Evolutionary conservation across 2,113 vertebrate species (phyloP).

Genomic region (Phylloscopus trochiloides): DNA sequence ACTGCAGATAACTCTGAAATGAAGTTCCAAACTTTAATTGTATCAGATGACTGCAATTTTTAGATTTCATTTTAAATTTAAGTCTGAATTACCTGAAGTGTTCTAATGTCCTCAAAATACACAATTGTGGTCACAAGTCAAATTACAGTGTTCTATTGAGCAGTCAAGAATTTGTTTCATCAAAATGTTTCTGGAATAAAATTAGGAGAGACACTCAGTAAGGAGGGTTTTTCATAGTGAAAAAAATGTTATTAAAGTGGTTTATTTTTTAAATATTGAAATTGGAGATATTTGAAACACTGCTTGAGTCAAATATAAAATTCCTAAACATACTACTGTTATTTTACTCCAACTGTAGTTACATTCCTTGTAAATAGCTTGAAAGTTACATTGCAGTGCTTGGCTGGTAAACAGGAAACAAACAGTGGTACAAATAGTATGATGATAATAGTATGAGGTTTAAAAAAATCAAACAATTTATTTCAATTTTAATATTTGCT

Average conservation of each 20-base stretch:
- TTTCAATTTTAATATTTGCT: neutral
- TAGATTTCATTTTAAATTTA: neutral
- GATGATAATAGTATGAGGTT: accelerated
- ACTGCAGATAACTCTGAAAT: neutral
- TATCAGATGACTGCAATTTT: neutral
- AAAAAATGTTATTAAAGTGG: neutral
- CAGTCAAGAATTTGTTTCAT: neutral
- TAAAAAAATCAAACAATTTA: accelerated
- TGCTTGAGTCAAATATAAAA: neutral
- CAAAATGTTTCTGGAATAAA: neutral
- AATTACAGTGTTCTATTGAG: neutral
- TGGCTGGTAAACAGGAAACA: neutral
- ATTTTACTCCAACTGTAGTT: neutral
- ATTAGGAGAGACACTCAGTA: neutral
- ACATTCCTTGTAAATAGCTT: neutral
- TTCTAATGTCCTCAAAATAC: neutral
- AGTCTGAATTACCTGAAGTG: neutral
- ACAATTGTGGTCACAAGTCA: neutral
- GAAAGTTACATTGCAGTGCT: neutral
- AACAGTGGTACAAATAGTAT: neutral
- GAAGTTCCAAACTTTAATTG: neutral
- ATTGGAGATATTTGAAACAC: neutral
- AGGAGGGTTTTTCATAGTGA: neutral
- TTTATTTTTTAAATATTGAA: neutral
- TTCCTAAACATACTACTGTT: neutral